Conservation (phyloP, 2,797 vertebrate species). For the Spinibarbus caldwelli region DNA sequence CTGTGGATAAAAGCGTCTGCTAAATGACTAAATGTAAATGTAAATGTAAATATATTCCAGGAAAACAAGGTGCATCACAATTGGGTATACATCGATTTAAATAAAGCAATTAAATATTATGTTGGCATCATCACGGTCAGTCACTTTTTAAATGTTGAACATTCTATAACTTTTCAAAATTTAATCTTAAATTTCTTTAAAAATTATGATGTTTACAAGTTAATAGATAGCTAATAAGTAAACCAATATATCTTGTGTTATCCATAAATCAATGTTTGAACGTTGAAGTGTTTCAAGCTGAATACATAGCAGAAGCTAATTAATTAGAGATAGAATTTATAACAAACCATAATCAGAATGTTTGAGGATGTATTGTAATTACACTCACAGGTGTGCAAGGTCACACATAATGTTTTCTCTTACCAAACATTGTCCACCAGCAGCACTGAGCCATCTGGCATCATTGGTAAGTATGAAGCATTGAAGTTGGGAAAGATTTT, state of each 20-base stretch:
- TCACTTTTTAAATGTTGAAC: no score
- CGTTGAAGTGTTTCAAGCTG: not conserved
- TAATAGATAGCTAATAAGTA: not conserved
- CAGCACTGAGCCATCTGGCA: conserved; percentile 94
- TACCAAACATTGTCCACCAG: conserved; percentile 94
- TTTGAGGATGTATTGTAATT: not conserved
- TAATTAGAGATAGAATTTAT: not conserved
- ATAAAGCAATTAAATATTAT: no score
- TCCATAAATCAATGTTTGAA: not conserved
- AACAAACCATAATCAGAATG: not conserved
- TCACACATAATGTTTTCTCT: conserved; percentile 55
- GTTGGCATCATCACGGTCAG: no score
- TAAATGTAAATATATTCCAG: no score
- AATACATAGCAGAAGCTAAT: not conserved
- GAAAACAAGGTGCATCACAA: no score
- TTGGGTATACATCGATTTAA: no score
- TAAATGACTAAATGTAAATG: no score
- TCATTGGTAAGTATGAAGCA: conserved; percentile 92
- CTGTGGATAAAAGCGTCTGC: no score
- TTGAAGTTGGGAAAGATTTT: conserved; percentile 92
- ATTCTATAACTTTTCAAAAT: no score
- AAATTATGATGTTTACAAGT: not conserved
- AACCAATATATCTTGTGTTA: not conserved
- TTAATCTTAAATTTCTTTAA: no score
- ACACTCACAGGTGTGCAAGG: not conserved